These are phyloP conservation scores for Monoplex corrugatus DNA, from an alignment of 2,888 invertebrate species.

Conservation along the genomic window DNA sequence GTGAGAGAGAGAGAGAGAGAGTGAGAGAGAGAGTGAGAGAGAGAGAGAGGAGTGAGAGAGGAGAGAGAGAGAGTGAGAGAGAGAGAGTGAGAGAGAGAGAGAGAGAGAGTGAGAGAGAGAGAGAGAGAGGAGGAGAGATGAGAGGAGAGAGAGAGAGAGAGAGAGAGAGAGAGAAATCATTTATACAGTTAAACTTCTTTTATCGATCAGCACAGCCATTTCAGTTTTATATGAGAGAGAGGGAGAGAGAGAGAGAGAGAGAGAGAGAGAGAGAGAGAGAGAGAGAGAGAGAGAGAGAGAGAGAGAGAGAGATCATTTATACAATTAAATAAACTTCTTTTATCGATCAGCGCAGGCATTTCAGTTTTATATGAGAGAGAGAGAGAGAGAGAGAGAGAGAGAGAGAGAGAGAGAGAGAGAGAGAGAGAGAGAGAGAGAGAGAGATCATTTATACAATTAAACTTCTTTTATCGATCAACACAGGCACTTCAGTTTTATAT, in stretches of 20 bases:
- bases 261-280: background rate
- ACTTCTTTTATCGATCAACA: too few species aligned
- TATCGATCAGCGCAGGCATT: too few species aligned
- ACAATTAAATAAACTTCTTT: too few species aligned
- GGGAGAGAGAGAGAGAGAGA: background rate
- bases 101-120: background rate
- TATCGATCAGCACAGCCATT: too few species aligned
- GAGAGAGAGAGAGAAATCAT: background rate
- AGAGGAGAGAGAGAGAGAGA: slow-evolving; percentile 5
- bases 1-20: too few species aligned
- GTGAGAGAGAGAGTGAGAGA: too few species aligned
- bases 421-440: background rate
- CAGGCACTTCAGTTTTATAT: too few species aligned
- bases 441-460: background rate
- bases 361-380: too few species aligned
- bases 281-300: background rate
- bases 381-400: slow-evolving; percentile 16
- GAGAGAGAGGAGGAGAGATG: background rate
- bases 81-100: background rate
- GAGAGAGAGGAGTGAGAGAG: too few species aligned
- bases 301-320: background rate
- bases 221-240: background rate
- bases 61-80: too few species aligned
- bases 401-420: background rate
- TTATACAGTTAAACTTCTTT: too few species aligned